Percentiles rank a stretch among this genome's conserved stretches.
Conservation (phyloP, 2,888 invertebrate genomes). For the Campoletis raptor region DNA sequence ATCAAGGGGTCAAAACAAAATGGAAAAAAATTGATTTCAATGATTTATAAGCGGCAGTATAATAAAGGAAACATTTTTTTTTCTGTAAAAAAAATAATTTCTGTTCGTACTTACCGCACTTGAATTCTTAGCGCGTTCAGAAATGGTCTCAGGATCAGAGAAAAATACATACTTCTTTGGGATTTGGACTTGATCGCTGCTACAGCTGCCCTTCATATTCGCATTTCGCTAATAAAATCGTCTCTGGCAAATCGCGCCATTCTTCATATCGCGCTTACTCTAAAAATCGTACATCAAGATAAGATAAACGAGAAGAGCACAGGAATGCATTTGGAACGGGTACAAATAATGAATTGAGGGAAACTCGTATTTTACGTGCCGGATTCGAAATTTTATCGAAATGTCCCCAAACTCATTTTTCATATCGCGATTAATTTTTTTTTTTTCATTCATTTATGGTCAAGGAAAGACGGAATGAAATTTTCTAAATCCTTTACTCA, state of each 20-base stretch:
- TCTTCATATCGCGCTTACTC: slow-evolving; percentile 34
- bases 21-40: no score
- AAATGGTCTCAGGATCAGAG: slow-evolving; percentile 77
- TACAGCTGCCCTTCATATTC: slow-evolving; percentile 76
- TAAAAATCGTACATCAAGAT: slow-evolving; percentile 56
- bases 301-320: slow-evolving; percentile 34
- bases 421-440: neutral
- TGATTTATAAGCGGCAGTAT: no score
- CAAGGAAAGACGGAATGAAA: neutral
- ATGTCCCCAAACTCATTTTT: neutral
- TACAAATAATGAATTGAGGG: neutral
- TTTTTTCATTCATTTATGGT: neutral
- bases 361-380: slow-evolving; percentile 32
- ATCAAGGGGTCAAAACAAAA: no score
- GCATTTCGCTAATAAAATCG: slow-evolving; percentile 35
- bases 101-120: slow-evolving; percentile 75
- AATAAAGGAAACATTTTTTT: neutral
- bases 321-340: neutral
- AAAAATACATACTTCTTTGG: slow-evolving; percentile 80
- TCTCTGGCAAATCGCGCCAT: slow-evolving; percentile 13
- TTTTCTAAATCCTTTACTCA: neutral
- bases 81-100: neutral
- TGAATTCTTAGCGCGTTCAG: slow-evolving; percentile 75
- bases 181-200: slow-evolving; percentile 73
- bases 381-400: slow-evolving; percentile 32